Evolutionary conservation across 2,113 vertebrate genomes (phyloP), one percentile per base, ranked within the genome.

Genomic region (Syrmaticus mikado): DNA sequence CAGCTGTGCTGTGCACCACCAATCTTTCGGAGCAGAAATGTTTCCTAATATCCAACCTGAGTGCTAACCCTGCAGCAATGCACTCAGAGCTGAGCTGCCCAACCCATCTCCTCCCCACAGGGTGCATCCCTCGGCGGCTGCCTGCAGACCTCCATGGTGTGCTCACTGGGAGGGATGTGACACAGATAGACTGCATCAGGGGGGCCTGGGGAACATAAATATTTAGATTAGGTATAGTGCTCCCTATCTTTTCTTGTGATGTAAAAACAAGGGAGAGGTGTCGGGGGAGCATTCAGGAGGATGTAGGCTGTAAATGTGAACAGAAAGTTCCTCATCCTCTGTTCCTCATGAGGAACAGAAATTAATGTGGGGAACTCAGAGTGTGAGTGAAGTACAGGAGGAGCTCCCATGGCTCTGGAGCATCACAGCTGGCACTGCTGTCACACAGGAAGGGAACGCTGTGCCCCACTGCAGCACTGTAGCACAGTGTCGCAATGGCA

Each of bases 131-230:
- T 30, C 5, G 9, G 52, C 3, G 21, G n/a, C 48, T 38, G 16
- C 14, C 14, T 14, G 13, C 34, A 38, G 22, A 1, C 27, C 12
- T 20, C 50, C 2, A 2, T 0, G 0, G 7, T 9, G 60, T 4
- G 27, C 36, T 72, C 1, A 0, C 19, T 20, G 12, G 19, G 13
- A n/a, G 55, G 36, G 36, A 57, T 6, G 1, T 0, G 5, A n/a
- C 81, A 38, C 66, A 41, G 30, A 5, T 4, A 19, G 1, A 11
- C n/a, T 28, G 7, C 3, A 2, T 3, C 17, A 19, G 43, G 40
- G n/a, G 19, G 25, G 6, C 46, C 17, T 8, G 55, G 71, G 8
- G 30, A 38, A 43, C 2, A 30, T 0, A 38, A 15, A n/a, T 6
- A 27, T 30, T 77, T 46, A 22, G 38, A 32, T 15, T 3, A 40